Base-by-base conservation (phyloP, 2,113 vertebrate genomes). In the Osmerus mordax region DNA sequence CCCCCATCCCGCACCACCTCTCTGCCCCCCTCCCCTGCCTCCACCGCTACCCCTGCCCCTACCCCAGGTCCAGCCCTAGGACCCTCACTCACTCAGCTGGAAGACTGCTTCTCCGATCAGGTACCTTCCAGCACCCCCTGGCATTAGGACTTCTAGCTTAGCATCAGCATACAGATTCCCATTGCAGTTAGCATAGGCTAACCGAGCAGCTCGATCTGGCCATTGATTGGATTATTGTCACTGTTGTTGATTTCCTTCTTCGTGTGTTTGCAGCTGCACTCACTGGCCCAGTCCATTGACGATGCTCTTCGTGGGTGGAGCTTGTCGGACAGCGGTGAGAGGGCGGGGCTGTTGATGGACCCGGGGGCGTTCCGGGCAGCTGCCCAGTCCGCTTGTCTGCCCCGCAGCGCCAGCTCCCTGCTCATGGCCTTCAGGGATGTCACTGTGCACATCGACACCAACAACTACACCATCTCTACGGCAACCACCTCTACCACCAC, bases 351-450 rank as follows among this genome's bases (percentile, higher is more conserved):
- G 52, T 81, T 90, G 15, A 93, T 94, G 84, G 88, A 91, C 72
- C 78, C 87, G 0, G 84, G 81, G 12, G 81, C 84, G 3, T 67
- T 91, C 41, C 91, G 89, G 28, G 94, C 95, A 29, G 86, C 91
- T 3, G 86, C 93, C 2, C 92, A 93, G 70, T 92, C 90, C 0
- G 83, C 92, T 8, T 85, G 87, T 47, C 70, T 97, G 68, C 91
- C 96, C 14, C 95, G 93, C 77, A 96, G 95, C 60, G 92, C 95
- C 82, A 93, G 97, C 82, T 97, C 96, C 2, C 92, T 99, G 77
- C 97, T 99, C 92, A 98, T 98, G 97, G 97, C 97, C 73, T 98
- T 98, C 91, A 92, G 95, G 72, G 97, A 98, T 0, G 97, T 99
- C 80, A 99, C 96, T 0, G 97, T 99, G 73, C 97, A 99, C 88